A percentile compares a stretch with the other conserved stretches of the same genome.
Evolutionary conservation across 2,888 invertebrate genomes (phyloP).

Genomic region (Spodoptera littoralis): DNA sequence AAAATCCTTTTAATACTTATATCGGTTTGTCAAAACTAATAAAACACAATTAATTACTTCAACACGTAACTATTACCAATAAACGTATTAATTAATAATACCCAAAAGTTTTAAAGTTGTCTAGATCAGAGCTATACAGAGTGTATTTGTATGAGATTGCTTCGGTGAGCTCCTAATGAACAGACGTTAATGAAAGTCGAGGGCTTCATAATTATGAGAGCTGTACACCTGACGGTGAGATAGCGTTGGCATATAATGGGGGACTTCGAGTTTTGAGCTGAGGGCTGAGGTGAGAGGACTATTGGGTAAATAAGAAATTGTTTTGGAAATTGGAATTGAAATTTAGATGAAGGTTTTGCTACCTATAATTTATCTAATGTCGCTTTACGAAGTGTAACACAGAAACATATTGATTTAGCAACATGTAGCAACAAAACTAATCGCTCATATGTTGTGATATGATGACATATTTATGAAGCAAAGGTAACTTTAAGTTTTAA

Average conservation of each 20-base stretch:
- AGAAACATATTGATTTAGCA: too few relatives aligned
- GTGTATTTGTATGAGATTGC: slow-evolving; percentile 28
- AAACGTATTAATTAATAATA: not conserved
- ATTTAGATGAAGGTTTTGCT: too few relatives aligned
- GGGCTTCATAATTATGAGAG: slow-evolving; percentile 53
- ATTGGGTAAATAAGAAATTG: not conserved
- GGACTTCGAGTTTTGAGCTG: not conserved
- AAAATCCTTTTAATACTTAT: too few relatives aligned
- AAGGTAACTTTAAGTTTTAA: too few relatives aligned
- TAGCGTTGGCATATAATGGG: slow-evolving; percentile 2
- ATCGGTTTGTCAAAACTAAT: not conserved
- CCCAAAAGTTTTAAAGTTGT: slow-evolving; percentile 34
- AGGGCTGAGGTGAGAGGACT: not conserved
- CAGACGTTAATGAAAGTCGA: slow-evolving; percentile 49
- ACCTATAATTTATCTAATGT: too few relatives aligned
- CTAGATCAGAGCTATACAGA: slow-evolving; percentile 34
- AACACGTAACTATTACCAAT: slow-evolving; percentile 8
- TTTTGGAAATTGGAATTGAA: too few relatives aligned
- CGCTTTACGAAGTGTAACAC: too few relatives aligned
- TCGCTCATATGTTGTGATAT: too few relatives aligned
- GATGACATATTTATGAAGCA: too few relatives aligned
- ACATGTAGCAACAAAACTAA: too few relatives aligned
- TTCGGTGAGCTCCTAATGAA: slow-evolving; percentile 43
- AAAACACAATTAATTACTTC: not conserved
- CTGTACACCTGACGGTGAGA: slow-evolving; percentile 25